These are phyloP conservation scores for Aphelenchoides avenae DNA, from an alignment of 1,140 invertebrate species.

Conservation along the genomic window DNA sequence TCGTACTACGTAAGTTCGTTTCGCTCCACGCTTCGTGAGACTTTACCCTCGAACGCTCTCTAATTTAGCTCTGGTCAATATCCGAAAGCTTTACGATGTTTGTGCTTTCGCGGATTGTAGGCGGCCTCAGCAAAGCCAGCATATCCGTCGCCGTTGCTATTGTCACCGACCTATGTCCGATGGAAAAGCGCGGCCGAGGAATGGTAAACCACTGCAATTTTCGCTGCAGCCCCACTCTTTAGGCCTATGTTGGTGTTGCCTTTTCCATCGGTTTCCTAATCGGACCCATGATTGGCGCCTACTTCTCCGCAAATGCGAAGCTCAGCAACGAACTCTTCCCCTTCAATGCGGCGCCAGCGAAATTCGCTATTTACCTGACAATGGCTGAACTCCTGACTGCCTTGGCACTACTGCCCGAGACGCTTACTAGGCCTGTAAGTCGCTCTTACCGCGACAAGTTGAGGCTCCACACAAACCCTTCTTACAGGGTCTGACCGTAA, in stretches of 20 bases:
- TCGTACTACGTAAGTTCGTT: conserved; percentile 59
- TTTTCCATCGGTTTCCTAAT: conserved; percentile 95
- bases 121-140: conserved; percentile 92
- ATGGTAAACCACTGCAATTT: conserved; percentile 70
- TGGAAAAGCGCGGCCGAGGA: conserved; percentile 77
- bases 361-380: conserved; percentile 76
- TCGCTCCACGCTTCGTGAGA: too few species aligned
- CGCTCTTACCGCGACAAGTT: background rate
- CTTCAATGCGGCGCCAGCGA: conserved; percentile 78
- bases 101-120: conserved; percentile 83
- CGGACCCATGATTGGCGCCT: conserved; percentile 86
- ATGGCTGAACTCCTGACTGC: conserved; percentile 66
- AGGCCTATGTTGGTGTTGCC: conserved; percentile 90
- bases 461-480: too few species aligned
- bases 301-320: conserved; percentile 73
- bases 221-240: conserved; percentile 25
- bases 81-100: conserved; percentile 84
- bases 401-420: conserved; percentile 3
- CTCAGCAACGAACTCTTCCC: conserved; percentile 61
- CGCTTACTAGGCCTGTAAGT: background rate
- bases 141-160: conserved; percentile 89
- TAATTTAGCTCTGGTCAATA: conserved; percentile 81
- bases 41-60: conserved; percentile 69
- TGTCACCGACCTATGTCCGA: conserved; percentile 81
- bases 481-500: background rate